These are phyloP conservation scores for Plagiodera versicolora DNA, from an alignment of 2,888 invertebrate species.

Conservation along the genomic window DNA sequence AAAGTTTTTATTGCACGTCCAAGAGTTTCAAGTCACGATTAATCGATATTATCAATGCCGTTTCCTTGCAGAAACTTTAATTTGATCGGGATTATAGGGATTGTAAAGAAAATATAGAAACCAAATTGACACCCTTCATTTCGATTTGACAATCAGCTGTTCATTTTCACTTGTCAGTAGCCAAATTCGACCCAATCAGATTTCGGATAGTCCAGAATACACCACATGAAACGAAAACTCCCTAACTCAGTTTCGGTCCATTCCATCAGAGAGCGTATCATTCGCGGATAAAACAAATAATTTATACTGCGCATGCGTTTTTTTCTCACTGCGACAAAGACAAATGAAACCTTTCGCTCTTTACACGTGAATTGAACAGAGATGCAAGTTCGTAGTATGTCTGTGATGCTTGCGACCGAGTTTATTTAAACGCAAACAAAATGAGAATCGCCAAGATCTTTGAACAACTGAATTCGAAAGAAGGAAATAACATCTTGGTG, in stretches of 20 bases:
- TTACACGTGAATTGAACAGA: not conserved
- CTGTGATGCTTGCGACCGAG: conserved; percentile 34
- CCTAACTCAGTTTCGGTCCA: not conserved
- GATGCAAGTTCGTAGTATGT: conserved; percentile 25
- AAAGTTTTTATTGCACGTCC: not conserved
- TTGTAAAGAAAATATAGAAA: not conserved
- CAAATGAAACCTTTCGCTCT: not conserved
- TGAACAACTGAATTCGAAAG: conserved; percentile 60
- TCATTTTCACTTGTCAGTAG: too few species aligned
- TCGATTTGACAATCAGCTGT: too few species aligned
- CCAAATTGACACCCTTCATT: too few species aligned
- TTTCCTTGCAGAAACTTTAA: not conserved
- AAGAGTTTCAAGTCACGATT: not conserved
- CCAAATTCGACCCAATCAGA: too few species aligned
- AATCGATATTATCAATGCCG: not conserved
- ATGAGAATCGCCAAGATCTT: conserved; percentile 49
- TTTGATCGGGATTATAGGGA: not conserved
- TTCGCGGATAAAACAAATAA: not conserved
- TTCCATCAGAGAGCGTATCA: not conserved
- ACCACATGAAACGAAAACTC: too few species aligned
- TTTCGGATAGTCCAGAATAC: too few species aligned
- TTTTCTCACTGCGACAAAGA: not conserved
- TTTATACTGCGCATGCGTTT: not conserved
- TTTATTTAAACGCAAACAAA: conserved; percentile 46
- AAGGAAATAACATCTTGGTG: conserved; percentile 72